phyloP scores from a whole-genome alignment of 1,140 invertebrate species.

The Psix sp. region DNA sequence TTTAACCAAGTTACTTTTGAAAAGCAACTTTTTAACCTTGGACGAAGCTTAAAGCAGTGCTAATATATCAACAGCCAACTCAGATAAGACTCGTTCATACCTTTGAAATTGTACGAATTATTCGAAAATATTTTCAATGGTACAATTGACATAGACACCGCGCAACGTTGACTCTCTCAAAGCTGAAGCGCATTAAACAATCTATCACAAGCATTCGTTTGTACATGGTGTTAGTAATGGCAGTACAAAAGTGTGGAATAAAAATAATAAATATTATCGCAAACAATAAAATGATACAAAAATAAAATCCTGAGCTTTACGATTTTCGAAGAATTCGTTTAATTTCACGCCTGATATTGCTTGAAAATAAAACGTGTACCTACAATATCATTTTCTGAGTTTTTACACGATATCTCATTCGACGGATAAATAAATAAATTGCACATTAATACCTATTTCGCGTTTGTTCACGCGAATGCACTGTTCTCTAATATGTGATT shows the following conservation, averaged over 20 bases:
- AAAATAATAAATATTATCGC: not conserved
- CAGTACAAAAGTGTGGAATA: constrained; percentile 22
- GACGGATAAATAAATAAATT: constrained; percentile 46
- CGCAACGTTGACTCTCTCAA: constrained; percentile 6
- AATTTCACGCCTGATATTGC: constrained; percentile 10
- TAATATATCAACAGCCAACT: constrained; percentile 19
- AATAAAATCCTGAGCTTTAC: not conserved
- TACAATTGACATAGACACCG: constrained; percentile 16
- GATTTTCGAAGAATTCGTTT: constrained; percentile 31
- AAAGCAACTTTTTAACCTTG: too few species aligned
- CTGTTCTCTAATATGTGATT: constrained; percentile 20
- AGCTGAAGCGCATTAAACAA: not conserved
- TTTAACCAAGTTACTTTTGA: too few species aligned
- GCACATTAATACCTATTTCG: constrained; percentile 39
- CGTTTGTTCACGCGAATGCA: constrained; percentile 33
- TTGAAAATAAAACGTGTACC: constrained; percentile 34
- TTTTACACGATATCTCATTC: constrained; percentile 27
- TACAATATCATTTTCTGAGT: constrained; percentile 31
- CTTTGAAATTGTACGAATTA: constrained; percentile 31
- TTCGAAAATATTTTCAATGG: constrained; percentile 18
- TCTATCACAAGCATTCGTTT: constrained; percentile 8
- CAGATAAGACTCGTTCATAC: constrained; percentile 15
- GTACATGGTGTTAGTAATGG: constrained; percentile 30
- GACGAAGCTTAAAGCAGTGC: too few species aligned
- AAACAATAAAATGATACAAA: too few species aligned